These are phyloP conservation scores for Stenichneumon culpator DNA, from an alignment of 2,888 invertebrate species.

Conservation along the genomic window DNA sequence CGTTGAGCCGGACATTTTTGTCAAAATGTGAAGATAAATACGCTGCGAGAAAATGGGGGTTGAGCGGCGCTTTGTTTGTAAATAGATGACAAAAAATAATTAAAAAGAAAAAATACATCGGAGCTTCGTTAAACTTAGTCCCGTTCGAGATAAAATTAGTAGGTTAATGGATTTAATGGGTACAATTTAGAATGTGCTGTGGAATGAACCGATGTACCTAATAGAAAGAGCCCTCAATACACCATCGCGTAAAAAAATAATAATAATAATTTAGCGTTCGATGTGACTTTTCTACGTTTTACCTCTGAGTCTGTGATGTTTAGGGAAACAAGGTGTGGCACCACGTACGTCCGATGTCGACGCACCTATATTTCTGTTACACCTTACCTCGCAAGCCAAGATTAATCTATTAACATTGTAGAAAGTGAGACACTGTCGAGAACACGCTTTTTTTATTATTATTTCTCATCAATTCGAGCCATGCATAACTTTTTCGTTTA, in stretches of 20 bases:
- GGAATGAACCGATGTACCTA: constrained; percentile 59
- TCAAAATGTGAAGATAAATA: constrained; percentile 1
- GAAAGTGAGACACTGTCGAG: constrained; percentile 10
- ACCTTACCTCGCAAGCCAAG: constrained; percentile 40
- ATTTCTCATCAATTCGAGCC: constrained; percentile 22
- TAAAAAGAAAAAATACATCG: constrained; percentile 15
- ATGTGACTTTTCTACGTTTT: constrained; percentile 71
- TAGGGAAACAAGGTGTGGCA: constrained; percentile 61
- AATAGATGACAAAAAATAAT: constrained; percentile 31
- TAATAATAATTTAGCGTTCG: constrained; percentile 63
- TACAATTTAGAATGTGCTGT: constrained; percentile 57
- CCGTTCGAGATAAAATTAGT: constrained; percentile 49
- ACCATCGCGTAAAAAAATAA: constrained; percentile 44
- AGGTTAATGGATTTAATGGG: constrained; percentile 57
- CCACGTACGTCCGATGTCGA: constrained; percentile 58
- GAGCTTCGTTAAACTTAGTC: constrained; percentile 41
- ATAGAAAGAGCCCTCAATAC: constrained; percentile 47
- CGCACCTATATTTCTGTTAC: constrained; percentile 59
- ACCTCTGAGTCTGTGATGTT: constrained; percentile 70
- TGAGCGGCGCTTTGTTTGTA: constrained; percentile 43
- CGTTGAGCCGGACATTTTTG: neutral
- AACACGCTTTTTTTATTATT: constrained; percentile 29
- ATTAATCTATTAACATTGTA: constrained; percentile 23
- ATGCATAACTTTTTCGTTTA: constrained; percentile 8
- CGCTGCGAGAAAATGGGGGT: constrained; percentile 2